Evolutionary conservation across 2,888 invertebrate species (phyloP).

Genomic region (Bugulina stolonifera): DNA sequence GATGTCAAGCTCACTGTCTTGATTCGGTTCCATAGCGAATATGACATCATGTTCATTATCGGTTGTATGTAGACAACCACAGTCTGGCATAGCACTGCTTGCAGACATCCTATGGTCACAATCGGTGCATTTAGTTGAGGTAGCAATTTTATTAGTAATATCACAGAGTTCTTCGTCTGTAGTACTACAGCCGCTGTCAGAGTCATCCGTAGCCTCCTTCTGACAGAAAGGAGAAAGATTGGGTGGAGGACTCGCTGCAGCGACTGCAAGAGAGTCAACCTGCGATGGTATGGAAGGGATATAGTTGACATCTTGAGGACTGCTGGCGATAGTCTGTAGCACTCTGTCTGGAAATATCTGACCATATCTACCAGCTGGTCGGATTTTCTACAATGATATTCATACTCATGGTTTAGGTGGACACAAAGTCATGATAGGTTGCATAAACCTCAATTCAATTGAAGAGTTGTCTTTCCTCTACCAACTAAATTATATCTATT

Average conservation of each 20-base stretch:
- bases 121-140: conserved; percentile 23
- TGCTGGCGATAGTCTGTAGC: conserved; percentile 46
- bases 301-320: conserved; percentile 39
- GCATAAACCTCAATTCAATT: too few species aligned
- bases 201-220: neutral
- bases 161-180: conserved; percentile 27
- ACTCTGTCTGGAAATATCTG: conserved; percentile 22
- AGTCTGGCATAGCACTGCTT: neutral
- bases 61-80: conserved; percentile 29
- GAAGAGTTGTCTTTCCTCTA: too few species aligned
- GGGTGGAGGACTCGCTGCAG: conserved; percentile 26
- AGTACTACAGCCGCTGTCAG: conserved; percentile 28
- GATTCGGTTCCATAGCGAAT: conserved; percentile 33
- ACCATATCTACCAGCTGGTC: neutral
- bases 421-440: too few species aligned
- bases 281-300: conserved; percentile 25
- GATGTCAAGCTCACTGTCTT: conserved; percentile 34
- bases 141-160: conserved; percentile 28
- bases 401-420: too few species aligned
- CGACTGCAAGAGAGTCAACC: neutral
- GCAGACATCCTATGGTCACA: conserved; percentile 32
- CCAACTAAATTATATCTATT: too few species aligned
- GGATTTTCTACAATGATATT: conserved; percentile 17
- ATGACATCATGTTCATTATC: conserved; percentile 34
- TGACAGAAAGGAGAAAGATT: conserved; percentile 21